Conservation (phyloP, 2,797 vertebrate genomes). For the Tragelaphus eurycerus region DNA sequence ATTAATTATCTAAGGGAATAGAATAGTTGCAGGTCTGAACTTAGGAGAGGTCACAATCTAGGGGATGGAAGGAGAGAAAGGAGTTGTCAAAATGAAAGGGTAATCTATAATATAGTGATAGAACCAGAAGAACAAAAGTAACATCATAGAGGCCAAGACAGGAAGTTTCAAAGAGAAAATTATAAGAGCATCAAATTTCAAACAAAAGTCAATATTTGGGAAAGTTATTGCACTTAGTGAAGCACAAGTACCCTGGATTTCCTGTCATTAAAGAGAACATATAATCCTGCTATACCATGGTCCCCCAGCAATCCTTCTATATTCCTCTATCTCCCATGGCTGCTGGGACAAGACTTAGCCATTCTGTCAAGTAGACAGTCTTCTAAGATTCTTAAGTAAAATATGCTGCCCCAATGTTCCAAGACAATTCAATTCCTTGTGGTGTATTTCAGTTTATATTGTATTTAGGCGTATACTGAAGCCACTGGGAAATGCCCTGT, state of each 20-base stretch:
- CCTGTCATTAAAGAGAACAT: neutral
- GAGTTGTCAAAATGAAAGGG: neutral
- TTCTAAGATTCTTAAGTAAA: neutral
- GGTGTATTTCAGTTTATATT: neutral
- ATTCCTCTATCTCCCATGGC: neutral
- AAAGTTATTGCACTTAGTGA: neutral
- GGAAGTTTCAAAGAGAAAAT: neutral
- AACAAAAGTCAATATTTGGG: neutral
- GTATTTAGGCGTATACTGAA: neutral
- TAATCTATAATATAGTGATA: neutral
- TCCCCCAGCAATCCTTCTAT: neutral
- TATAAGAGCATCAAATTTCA: neutral
- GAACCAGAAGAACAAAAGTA: neutral
- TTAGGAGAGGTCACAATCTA: neutral
- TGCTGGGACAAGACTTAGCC: neutral
- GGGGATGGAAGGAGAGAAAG: neutral
- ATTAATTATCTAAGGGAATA: neutral
- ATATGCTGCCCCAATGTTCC: accelerated
- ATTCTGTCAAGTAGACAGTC: neutral
- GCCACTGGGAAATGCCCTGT: neutral
- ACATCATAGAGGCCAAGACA: neutral
- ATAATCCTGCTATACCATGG: neutral
- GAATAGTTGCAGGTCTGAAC: neutral
- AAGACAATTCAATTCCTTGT: neutral
- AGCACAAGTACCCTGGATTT: neutral